Base-by-base conservation (phyloP, 2,888 invertebrate genomes). In the Drosophila mimica region DNA sequence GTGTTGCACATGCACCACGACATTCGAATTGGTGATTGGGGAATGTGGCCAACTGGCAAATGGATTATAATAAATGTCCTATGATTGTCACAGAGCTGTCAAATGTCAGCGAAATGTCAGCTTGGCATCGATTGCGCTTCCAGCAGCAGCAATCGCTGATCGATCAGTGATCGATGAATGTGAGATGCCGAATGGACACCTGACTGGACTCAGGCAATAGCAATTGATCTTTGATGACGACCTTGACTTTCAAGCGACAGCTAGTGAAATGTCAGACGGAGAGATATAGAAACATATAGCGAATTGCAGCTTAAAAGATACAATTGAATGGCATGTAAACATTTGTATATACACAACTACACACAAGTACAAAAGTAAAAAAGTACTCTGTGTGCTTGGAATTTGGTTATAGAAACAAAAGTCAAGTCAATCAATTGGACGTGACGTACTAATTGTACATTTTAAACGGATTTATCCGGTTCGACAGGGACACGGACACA, bases 51-150 rank as follows among this genome's bases (percentile, higher is more conserved):
- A 68, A 43, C 82, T 72, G 74, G 57, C 70, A 58, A 59, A 62
- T 78, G 75, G 40, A 75, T 74, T 81, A 83, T 87, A 87, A 83
- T 83, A 81, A 83, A 87, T 82, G 88, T 88, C 88, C 86, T 85
- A 82, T 79, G 74, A 88, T 77, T 88, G 88, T 79, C 79, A 67
- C 30, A 72, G 67, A 48, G 67, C 81, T 79, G 81, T 85, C 80
- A 88, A 79, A 76, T 85, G 88, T 58, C 82, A 76, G 59, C 85
- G 58, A 88, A 88, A 88, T 88, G 88, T 82, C 86, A 88, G 67
- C 68, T 60, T 81, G 84, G 74, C 82, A 81, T 57, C 68, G 76
- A 71, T 63, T 63, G 74, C 66, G 63, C 69, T 79, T 79, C 70
- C 46, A 71, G 43, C 75, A 4, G 25, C 74, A 51, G 43, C 43